Conservation (phyloP, 1,140 invertebrate species). For the Penaeus indicus region DNA sequence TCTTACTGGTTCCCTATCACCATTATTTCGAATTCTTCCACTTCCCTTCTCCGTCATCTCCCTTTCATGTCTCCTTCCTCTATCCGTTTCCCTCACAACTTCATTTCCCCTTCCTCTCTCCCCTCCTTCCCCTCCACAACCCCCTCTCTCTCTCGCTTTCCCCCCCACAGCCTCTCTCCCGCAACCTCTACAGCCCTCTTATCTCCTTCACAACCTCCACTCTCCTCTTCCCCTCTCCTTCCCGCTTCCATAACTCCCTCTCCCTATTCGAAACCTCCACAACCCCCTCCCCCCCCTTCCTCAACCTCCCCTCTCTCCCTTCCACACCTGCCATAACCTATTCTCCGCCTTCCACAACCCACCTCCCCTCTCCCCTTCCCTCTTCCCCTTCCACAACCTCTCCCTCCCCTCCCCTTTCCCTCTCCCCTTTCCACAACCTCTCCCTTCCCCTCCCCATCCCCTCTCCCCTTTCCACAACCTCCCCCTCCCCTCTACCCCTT, state of each 20-base stretch:
- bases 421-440: not conserved
- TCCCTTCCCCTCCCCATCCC: not conserved
- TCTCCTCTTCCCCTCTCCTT: not conserved
- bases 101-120: not conserved
- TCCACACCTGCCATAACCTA: not conserved
- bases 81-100: too few relatives aligned
- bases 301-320: not conserved
- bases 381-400: not conserved
- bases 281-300: not conserved
- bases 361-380: not conserved
- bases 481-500: not conserved
- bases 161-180: too few relatives aligned
- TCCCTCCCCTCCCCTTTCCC: not conserved
- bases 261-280: too few relatives aligned
- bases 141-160: not conserved
- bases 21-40: too few relatives aligned
- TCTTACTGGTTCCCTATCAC: too few relatives aligned
- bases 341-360: not conserved
- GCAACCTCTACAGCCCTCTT: not conserved
- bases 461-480: not conserved
- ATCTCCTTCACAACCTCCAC: not conserved
- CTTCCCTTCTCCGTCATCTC: too few relatives aligned
- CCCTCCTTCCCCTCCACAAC: not conserved
- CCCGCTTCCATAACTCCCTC: too few relatives aligned
- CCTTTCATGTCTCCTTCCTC: too few relatives aligned